These are phyloP conservation scores for Hydractinia symbiolongicarpus DNA, from an alignment of 30 jellyfish, hydroid and myxozoan genomes.

Conservation along the genomic window DNA sequence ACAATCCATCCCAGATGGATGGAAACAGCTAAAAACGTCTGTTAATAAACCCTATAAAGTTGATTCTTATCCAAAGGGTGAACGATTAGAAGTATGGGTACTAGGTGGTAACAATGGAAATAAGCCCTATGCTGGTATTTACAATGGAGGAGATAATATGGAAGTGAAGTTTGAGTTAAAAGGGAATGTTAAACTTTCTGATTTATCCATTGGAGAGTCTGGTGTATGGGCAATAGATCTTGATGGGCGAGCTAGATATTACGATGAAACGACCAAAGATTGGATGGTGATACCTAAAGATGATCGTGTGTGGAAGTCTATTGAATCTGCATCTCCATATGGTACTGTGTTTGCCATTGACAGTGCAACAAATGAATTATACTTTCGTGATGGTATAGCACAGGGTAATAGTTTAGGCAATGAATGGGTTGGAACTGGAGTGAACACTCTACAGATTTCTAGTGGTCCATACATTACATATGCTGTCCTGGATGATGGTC, in stretches of 20 bases:
- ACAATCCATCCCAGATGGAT: conserved; percentile 7
- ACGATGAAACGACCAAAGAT: neutral
- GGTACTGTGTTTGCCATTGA: conserved; percentile 67
- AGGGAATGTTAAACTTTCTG: conserved; percentile 27
- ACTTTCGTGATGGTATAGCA: conserved; percentile 63
- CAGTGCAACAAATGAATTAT: conserved; percentile 20
- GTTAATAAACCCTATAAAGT: neutral
- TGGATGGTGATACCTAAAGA: conserved; percentile 50
- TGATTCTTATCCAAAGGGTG: conserved; percentile 21
- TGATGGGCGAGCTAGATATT: conserved; percentile 25
- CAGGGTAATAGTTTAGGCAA: conserved; percentile 51
- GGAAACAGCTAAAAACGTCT: neutral
- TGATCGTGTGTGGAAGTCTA: conserved; percentile 25
- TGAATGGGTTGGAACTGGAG: conserved; percentile 40
- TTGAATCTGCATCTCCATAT: conserved; percentile 76
- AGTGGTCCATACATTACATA: conserved; percentile 31
- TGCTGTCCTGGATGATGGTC: conserved; percentile 13
- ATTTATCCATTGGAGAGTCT: conserved; percentile 77
- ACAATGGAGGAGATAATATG: neutral
- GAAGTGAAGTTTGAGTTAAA: conserved; percentile 16
- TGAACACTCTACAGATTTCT: conserved; percentile 11
- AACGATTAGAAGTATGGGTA: conserved; percentile 28
- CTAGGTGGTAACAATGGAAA: conserved; percentile 19
- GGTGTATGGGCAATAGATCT: conserved; percentile 87
- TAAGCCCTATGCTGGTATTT: conserved; percentile 23